A percentile compares a stretch with the other conserved stretches of the same genome.
Evolutionary conservation across 2,113 vertebrate species (phyloP).

Genomic region (Casuarius casuarius): DNA sequence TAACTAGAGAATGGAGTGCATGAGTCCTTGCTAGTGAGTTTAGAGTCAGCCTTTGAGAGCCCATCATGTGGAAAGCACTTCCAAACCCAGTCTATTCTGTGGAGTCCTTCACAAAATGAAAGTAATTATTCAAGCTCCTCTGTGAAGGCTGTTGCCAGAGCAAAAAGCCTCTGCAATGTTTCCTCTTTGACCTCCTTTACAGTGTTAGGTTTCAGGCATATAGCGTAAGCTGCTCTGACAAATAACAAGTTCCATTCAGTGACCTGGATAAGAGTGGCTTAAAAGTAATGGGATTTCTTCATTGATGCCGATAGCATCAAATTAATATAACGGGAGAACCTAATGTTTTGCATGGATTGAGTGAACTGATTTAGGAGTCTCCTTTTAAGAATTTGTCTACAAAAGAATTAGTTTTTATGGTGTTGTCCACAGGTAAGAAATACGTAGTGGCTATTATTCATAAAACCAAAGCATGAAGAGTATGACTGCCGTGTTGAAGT

Average conservation of each 20-base stretch:
- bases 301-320: neutral
- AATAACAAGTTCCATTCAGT: neutral
- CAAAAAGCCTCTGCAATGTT: neutral
- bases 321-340: neutral
- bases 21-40: neutral
- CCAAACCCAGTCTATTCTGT: neutral
- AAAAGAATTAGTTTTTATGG: neutral
- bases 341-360: neutral
- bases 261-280: neutral
- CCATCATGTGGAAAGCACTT: neutral
- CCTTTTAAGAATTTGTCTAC: neutral
- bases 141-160: neutral
- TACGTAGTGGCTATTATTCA: neutral
- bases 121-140: neutral
- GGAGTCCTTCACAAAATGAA: neutral
- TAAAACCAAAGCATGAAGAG: neutral
- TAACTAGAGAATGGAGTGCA: neutral
- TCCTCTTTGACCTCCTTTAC: neutral
- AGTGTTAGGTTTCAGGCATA: neutral
- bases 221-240: neutral
- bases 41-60: neutral
- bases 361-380: neutral
- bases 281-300: neutral
- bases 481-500: neutral
- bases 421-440: neutral